Evolutionary conservation across 1,140 invertebrate genomes (phyloP).

Genomic region (Nephotettix cincticeps): DNA sequence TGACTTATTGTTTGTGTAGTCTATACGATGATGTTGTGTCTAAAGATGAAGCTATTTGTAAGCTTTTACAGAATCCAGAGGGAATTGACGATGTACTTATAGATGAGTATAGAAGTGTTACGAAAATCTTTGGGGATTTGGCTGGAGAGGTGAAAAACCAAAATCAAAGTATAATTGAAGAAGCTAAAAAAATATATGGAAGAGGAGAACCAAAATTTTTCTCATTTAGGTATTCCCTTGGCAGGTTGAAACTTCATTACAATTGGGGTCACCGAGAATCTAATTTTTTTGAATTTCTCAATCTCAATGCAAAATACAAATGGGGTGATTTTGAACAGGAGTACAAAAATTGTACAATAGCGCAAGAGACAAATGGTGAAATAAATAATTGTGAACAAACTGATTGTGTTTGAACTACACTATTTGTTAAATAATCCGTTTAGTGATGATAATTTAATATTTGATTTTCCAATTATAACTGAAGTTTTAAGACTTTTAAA

Average conservation of each 20-base stretch:
- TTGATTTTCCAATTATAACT: too few species aligned
- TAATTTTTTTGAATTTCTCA: background rate
- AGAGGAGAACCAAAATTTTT: background rate
- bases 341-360: background rate
- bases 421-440: too few species aligned
- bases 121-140: background rate
- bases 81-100: background rate
- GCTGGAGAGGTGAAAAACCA: background rate
- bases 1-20: background rate
- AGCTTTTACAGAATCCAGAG: background rate
- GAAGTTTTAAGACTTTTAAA: too few species aligned
- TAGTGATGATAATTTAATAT: too few species aligned
- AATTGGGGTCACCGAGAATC: background rate
- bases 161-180: background rate
- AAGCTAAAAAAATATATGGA: background rate
- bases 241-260: background rate
- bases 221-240: background rate
- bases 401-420: too few species aligned
- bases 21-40: background rate
- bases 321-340: background rate
- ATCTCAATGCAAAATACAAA: background rate
- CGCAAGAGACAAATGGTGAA: background rate
- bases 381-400: background rate
- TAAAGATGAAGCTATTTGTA: slow-evolving; percentile 1
- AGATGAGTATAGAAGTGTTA: background rate